Percentiles rank a stretch among this genome's conserved stretches.
These are phyloP conservation scores for Schrankia costaestrigalis DNA, from an alignment of 2,888 invertebrate genomes.

Conservation along the genomic window DNA sequence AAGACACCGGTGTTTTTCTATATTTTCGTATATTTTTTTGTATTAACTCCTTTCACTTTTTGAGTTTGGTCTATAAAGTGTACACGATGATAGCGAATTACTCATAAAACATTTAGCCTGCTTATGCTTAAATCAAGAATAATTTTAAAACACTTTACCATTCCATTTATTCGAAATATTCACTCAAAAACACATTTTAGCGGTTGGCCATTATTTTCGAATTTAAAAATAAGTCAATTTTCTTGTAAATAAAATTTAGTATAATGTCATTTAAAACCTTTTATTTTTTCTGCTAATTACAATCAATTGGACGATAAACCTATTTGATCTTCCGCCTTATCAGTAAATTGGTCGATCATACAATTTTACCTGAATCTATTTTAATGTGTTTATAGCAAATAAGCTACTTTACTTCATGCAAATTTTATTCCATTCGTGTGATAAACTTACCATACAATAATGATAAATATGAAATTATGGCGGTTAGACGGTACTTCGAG, in stretches of 20 bases:
- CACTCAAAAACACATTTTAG: constrained; percentile 1
- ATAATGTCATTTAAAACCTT: constrained; percentile 1
- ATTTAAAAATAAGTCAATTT: neutral
- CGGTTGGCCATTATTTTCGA: constrained; percentile 1
- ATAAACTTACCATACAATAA: neutral
- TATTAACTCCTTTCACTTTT: no score
- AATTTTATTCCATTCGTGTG: neutral
- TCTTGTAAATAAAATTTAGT: neutral
- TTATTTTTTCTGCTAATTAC: neutral
- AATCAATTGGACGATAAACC: constrained; percentile 1
- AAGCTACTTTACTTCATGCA: constrained; percentile 3
- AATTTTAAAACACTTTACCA: constrained; percentile 1
- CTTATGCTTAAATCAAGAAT: neutral
- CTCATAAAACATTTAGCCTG: neutral
- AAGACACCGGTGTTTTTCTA: no score
- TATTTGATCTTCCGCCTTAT: neutral
- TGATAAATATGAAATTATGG: constrained; percentile 1
- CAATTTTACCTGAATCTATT: constrained; percentile 1
- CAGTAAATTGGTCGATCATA: neutral
- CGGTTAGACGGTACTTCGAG: neutral
- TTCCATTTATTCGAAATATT: constrained; percentile 1
- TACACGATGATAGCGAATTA: constrained; percentile 1
- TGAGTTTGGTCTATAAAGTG: constrained; percentile 1
- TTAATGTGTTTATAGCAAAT: neutral
- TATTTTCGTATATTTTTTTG: no score